These are phyloP conservation scores for Epinotia nisella DNA, from an alignment of 2,888 invertebrate genomes.

Conservation along the genomic window DNA sequence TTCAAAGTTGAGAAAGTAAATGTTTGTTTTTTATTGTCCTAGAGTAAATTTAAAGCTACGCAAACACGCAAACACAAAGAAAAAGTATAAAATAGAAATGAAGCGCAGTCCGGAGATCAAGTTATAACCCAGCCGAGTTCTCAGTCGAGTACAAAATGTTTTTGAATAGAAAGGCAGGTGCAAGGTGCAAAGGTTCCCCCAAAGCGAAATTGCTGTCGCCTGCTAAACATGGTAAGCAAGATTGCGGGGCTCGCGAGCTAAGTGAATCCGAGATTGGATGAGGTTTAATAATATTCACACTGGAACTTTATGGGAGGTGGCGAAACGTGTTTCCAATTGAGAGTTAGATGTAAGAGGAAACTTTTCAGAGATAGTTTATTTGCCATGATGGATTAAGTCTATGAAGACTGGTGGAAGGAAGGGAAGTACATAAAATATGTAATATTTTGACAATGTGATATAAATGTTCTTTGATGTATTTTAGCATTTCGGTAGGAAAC, in stretches of 20 bases:
- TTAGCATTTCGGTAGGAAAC: too few relatives aligned
- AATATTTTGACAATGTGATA: not conserved
- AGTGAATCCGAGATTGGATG: constrained; percentile 39
- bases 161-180: not conserved
- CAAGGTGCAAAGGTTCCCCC: constrained; percentile 29
- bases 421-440: not conserved
- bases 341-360: not conserved
- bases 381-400: not conserved
- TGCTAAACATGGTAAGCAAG: constrained; percentile 33
- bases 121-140: not conserved
- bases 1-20: too few relatives aligned
- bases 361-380: constrained; percentile 3
- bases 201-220: constrained; percentile 34
- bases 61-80: too few relatives aligned
- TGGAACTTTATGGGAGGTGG: constrained; percentile 17
- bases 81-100: too few relatives aligned
- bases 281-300: constrained; percentile 37
- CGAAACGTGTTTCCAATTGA: constrained; percentile 12
- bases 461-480: too few relatives aligned
- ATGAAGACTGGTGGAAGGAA: not conserved
- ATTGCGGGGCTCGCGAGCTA: constrained; percentile 22
- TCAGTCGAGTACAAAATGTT: not conserved
- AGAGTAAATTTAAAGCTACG: too few relatives aligned
- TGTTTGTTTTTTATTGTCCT: too few relatives aligned
- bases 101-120: not conserved